Percentiles rank a stretch among this genome's conserved stretches.
Conservation (phyloP, 1,140 invertebrate species). For the Stenopsyche tienmushanensis region DNA sequence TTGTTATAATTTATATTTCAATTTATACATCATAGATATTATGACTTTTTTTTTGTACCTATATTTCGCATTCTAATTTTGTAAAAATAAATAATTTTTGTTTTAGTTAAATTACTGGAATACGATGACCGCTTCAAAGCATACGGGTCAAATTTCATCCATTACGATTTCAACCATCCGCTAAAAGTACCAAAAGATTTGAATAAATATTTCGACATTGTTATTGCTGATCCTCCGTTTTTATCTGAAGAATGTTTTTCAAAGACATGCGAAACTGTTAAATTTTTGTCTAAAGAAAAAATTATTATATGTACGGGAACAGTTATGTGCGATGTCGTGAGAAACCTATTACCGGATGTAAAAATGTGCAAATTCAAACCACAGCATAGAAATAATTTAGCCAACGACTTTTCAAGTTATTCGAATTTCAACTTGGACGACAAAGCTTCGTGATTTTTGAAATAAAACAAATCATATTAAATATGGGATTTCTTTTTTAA, state of each 20-base stretch:
- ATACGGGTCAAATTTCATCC: slow-evolving; percentile 79
- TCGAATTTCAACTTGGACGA: slow-evolving; percentile 77
- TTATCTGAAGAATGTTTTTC: slow-evolving; percentile 88
- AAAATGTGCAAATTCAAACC: slow-evolving; percentile 74
- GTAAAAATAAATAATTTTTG: slow-evolving; percentile 1
- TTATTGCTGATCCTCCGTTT: slow-evolving; percentile 93
- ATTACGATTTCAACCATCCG: slow-evolving; percentile 88
- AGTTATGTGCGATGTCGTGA: slow-evolving; percentile 72
- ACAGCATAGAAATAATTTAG: slow-evolving; percentile 83
- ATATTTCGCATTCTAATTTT: slow-evolving; percentile 30
- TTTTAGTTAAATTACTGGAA: slow-evolving; percentile 77
- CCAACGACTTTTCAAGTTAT: slow-evolving; percentile 90
- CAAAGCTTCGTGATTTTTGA: too few relatives aligned
- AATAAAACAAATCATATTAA: too few relatives aligned
- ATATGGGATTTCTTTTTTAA: too few relatives aligned
- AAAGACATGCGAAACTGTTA: slow-evolving; percentile 80
- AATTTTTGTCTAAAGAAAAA: slow-evolving; percentile 74
- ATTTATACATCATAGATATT: too few relatives aligned
- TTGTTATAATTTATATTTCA: too few relatives aligned
- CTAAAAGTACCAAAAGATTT: slow-evolving; percentile 66
- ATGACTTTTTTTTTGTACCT: too few relatives aligned
- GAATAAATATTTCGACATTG: slow-evolving; percentile 71
- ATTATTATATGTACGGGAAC: slow-evolving; percentile 88
- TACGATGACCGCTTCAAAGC: slow-evolving; percentile 78
- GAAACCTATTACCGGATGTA: slow-evolving; percentile 61